These are phyloP conservation scores for Lysandra coridon DNA, from an alignment of 2,888 invertebrate species.

Conservation along the genomic window DNA sequence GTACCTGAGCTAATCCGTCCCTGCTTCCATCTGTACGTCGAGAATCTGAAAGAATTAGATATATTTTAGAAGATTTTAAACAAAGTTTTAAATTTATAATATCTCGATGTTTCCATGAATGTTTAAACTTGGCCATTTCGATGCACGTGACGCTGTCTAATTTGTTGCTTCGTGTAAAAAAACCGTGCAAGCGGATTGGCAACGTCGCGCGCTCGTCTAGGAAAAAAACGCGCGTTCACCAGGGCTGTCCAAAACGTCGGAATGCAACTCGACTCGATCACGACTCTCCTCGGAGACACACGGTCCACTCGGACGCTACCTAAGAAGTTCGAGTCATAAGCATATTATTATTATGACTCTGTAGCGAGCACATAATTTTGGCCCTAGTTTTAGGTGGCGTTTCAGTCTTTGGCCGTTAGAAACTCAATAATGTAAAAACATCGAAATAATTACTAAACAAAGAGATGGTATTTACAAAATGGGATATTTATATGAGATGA, in stretches of 20 bases:
- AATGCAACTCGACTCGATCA: background rate
- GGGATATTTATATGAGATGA: background rate
- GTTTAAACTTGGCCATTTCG: slow-evolving; percentile 29
- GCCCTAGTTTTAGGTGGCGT: background rate
- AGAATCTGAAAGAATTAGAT: slow-evolving; percentile 9
- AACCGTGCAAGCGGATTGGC: slow-evolving; percentile 31
- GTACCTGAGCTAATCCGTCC: background rate
- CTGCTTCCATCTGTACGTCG: background rate
- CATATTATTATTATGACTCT: background rate
- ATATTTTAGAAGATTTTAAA: slow-evolving; percentile 29
- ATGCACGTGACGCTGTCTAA: slow-evolving; percentile 24
- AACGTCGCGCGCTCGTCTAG: slow-evolving; percentile 20
- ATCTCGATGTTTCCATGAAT: slow-evolving; percentile 20
- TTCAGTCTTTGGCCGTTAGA: background rate
- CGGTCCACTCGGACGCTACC: background rate
- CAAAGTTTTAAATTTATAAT: slow-evolving; percentile 31
- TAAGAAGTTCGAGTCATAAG: background rate
- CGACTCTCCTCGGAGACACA: background rate
- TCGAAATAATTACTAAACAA: background rate
- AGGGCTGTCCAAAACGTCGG: background rate
- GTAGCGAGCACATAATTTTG: no score
- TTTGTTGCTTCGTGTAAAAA: slow-evolving; percentile 23
- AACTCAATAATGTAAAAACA: background rate
- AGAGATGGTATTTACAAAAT: slow-evolving; percentile 18
- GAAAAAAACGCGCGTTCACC: slow-evolving; percentile 12